phyloP scores from a whole-genome alignment of 2,113 vertebrate species.

The Pteruthius melanotis region DNA sequence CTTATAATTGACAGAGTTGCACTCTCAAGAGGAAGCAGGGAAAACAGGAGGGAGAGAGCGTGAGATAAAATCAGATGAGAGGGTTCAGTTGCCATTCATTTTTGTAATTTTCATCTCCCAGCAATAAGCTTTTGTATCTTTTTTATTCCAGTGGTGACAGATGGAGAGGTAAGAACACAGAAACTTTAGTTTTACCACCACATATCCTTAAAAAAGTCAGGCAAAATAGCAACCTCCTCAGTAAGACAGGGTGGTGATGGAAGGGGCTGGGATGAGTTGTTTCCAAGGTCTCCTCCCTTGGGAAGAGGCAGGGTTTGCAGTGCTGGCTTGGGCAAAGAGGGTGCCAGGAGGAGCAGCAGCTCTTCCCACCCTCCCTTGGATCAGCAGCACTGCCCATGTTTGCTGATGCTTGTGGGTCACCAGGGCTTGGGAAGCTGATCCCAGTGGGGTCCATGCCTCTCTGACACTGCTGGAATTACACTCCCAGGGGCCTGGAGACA shows the following conservation, averaged over 20 bases:
- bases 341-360: neutral
- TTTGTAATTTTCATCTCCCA: neutral
- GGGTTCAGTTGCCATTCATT: neutral
- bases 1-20: neutral
- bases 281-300: neutral
- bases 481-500: neutral
- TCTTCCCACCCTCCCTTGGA: neutral
- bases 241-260: neutral
- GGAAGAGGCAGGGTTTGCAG: neutral
- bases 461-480: neutral
- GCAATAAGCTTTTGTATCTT: neutral
- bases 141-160: neutral
- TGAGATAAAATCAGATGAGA: neutral
- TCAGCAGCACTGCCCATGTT: neutral
- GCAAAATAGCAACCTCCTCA: neutral
- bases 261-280: neutral
- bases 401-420: neutral
- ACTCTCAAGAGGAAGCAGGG: neutral
- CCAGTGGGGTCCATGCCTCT: neutral
- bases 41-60: neutral
- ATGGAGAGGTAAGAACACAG: neutral
- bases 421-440: neutral
- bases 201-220: neutral
- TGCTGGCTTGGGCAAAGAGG: neutral
- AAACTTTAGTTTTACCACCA: neutral